Percentiles rank a stretch among this genome's conserved stretches.
Evolutionary conservation across 2,888 invertebrate species (phyloP).

Genomic region (Amiota communis): DNA sequence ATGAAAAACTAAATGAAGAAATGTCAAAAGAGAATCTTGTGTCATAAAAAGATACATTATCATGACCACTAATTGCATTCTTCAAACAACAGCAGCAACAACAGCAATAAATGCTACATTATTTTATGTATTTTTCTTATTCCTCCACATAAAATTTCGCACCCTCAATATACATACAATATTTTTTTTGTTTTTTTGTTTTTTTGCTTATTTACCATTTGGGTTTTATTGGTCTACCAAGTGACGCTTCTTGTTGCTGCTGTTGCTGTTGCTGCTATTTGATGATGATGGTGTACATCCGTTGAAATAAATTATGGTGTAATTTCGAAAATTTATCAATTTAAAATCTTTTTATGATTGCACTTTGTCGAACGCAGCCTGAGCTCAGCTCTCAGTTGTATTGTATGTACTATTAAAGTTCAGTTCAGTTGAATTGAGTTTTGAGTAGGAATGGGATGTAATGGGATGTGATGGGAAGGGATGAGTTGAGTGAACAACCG

Average conservation of each 20-base stretch:
- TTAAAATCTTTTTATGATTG: conserved; percentile 61
- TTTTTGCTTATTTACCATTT: conserved; percentile 59
- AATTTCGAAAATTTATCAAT: conserved; percentile 45
- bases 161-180: too few relatives aligned
- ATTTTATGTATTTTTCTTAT: too few relatives aligned
- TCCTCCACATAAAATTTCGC: too few relatives aligned
- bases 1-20: too few relatives aligned
- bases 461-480: too few relatives aligned
- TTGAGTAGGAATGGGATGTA: too few relatives aligned
- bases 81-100: too few relatives aligned
- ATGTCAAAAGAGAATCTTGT: too few relatives aligned
- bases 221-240: conserved; percentile 58
- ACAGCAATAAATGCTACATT: too few relatives aligned
- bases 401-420: not conserved
- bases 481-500: not conserved
- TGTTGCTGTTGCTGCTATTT: conserved; percentile 18
- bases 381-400: not conserved
- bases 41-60: too few relatives aligned
- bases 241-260: conserved; percentile 55
- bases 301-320: conserved; percentile 29
- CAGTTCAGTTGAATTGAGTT: conserved; percentile 8
- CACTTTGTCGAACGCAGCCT: conserved; percentile 40
- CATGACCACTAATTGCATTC: too few relatives aligned
- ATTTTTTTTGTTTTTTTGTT: not conserved
- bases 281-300: conserved; percentile 38